Evolutionary conservation across 1,140 invertebrate genomes (phyloP).

Genomic region (Penaeus indicus): DNA sequence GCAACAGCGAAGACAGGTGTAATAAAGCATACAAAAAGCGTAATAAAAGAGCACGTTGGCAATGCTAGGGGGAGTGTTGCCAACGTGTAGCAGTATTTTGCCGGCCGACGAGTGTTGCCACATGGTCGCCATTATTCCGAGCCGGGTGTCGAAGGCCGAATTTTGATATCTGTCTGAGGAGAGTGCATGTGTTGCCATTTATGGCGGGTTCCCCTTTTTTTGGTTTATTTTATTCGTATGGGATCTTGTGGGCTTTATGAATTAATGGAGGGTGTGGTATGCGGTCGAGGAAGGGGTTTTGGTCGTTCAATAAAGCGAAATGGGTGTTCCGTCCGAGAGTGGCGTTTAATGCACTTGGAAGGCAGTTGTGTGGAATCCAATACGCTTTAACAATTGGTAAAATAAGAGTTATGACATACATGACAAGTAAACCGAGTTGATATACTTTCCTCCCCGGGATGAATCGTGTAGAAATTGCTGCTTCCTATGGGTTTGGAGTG

Average conservation of each 20-base stretch:
- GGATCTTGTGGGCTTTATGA: neutral
- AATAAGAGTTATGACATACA: too few species aligned
- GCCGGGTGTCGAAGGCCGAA: slow-evolving; percentile 32
- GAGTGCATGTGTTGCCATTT: slow-evolving; percentile 36
- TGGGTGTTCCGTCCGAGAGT: too few species aligned
- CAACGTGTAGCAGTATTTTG: slow-evolving; percentile 39
- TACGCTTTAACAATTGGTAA: too few species aligned
- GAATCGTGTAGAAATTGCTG: too few species aligned
- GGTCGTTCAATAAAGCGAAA: neutral
- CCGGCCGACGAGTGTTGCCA: slow-evolving; percentile 33
- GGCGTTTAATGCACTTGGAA: too few species aligned
- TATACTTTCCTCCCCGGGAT: too few species aligned
- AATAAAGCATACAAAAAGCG: slow-evolving; percentile 17
- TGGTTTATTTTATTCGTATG: slow-evolving; percentile 29
- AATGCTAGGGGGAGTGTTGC: slow-evolving; percentile 40
- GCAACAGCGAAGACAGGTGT: slow-evolving; percentile 3
- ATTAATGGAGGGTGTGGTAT: neutral
- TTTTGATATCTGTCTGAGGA: slow-evolving; percentile 47
- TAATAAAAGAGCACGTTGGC: slow-evolving; percentile 38
- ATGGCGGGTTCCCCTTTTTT: slow-evolving; percentile 14
- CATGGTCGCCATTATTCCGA: slow-evolving; percentile 29
- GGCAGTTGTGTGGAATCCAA: too few species aligned
- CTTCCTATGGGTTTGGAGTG: too few species aligned
- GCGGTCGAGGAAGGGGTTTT: neutral
- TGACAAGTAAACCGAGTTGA: too few species aligned